Conservation (phyloP, 2,113 vertebrate genomes). For the Chaetops frenatus region DNA sequence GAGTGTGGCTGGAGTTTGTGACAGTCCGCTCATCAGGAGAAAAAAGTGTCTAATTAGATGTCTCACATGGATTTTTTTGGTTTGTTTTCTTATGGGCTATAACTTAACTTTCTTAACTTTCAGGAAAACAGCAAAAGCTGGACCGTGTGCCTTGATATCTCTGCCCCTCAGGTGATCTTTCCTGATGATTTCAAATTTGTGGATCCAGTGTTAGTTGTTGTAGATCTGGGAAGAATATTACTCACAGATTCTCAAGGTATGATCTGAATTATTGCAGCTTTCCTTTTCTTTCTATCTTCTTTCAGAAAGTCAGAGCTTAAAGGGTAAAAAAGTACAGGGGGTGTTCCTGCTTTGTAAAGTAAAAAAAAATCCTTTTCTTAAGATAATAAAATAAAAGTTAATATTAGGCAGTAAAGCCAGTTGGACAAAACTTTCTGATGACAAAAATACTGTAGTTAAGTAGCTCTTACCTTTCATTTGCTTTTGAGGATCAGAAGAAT, state of each 20-base stretch:
- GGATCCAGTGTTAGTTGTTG: slow-evolving; percentile 90
- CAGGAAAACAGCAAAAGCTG: slow-evolving; percentile 94
- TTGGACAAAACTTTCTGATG: not conserved
- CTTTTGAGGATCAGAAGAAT: not conserved
- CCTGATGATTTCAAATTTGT: slow-evolving; percentile 92
- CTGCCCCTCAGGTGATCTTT: slow-evolving; percentile 96
- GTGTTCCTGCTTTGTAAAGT: not conserved
- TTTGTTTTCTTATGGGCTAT: not conserved
- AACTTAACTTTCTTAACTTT: not conserved
- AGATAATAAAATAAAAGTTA: not conserved
- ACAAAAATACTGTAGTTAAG: not conserved
- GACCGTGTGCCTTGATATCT: slow-evolving; percentile 94
- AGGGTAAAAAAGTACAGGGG: not conserved
- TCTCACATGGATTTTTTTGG: not conserved
- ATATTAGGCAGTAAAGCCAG: not conserved
- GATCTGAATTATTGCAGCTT: not conserved
- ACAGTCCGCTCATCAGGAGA: not conserved
- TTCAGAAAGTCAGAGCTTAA: not conserved
- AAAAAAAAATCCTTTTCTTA: not conserved
- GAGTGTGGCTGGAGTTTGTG: not conserved
- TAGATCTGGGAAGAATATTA: slow-evolving; percentile 93
- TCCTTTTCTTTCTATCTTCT: not conserved
- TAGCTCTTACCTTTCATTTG: not conserved
- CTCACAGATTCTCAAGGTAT: slow-evolving; percentile 94
- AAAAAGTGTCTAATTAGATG: not conserved